These are phyloP conservation scores for Numenius arquata DNA, from an alignment of 2,113 vertebrate species.

Conservation along the genomic window DNA sequence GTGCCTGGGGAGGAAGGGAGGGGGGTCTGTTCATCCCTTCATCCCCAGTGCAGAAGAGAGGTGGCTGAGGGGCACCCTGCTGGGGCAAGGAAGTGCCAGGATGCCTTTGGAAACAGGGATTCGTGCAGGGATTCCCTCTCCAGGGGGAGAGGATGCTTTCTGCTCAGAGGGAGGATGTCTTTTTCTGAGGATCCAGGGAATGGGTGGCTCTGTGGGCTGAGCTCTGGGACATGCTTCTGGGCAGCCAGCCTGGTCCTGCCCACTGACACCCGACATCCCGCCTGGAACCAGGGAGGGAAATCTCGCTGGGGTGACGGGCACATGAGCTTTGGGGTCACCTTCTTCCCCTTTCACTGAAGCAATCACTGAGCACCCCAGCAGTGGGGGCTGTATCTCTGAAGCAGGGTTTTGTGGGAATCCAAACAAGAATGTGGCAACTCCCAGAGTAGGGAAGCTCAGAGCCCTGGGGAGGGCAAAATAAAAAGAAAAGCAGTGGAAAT, in stretches of 20 bases:
- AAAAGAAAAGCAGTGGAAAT: not conserved
- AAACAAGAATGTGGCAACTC: not conserved
- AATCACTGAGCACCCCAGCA: accelerated
- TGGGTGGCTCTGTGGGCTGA: not conserved
- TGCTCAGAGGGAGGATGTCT: not conserved
- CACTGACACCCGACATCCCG: accelerated
- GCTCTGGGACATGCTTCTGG: not conserved
- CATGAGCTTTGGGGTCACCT: not conserved
- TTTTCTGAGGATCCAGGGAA: not conserved
- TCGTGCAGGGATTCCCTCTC: not conserved
- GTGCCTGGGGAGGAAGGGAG: not conserved
- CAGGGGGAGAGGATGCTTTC: not conserved
- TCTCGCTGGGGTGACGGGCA: not conserved
- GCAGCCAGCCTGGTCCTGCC: not conserved
- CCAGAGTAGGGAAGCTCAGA: not conserved
- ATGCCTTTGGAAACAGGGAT: not conserved
- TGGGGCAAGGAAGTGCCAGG: not conserved
- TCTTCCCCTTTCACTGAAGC: not conserved
- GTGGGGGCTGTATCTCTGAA: not conserved
- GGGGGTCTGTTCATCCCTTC: not conserved
- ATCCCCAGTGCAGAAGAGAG: not conserved
- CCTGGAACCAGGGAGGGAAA: not conserved
- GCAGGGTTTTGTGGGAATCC: not conserved
- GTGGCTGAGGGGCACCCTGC: not conserved
- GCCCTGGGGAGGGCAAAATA: not conserved